Evolutionary conservation across 2,797 vertebrate genomes (phyloP).

Genomic region (Sebastes ruberrimus): DNA sequence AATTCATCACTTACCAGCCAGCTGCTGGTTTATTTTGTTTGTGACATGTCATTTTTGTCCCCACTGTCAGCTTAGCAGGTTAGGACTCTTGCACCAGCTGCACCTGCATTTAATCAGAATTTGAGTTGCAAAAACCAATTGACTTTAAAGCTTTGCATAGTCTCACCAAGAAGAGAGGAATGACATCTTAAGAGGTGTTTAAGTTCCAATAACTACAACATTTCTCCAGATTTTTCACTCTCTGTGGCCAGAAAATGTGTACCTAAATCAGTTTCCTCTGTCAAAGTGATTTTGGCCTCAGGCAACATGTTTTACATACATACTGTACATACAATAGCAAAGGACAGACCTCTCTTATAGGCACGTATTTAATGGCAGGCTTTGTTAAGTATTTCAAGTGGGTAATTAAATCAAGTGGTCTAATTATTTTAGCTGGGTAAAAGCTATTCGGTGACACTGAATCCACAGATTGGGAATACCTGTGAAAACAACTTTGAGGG

Average conservation of each 20-base stretch:
- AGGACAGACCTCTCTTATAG: background rate
- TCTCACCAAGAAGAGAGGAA: background rate
- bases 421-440: background rate
- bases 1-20: background rate
- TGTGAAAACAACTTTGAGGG: background rate
- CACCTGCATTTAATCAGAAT: background rate
- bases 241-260: background rate
- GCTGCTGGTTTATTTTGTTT: background rate
- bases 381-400: background rate
- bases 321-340: background rate
- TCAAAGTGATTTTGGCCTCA: background rate
- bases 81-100: background rate
- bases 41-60: background rate
- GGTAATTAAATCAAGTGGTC: background rate
- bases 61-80: background rate
- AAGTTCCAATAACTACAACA: background rate
- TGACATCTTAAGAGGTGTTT: too few relatives aligned
- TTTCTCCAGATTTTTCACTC: background rate
- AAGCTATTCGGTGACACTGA: background rate
- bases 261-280: background rate
- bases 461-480: background rate
- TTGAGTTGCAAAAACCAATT: background rate
- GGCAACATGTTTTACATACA: background rate
- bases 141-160: background rate
- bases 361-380: background rate